Percentiles rank a stretch among this genome's conserved stretches.
phyloP scores from a whole-genome alignment of 2,797 vertebrate species.

The Myiothlypis coronata region DNA sequence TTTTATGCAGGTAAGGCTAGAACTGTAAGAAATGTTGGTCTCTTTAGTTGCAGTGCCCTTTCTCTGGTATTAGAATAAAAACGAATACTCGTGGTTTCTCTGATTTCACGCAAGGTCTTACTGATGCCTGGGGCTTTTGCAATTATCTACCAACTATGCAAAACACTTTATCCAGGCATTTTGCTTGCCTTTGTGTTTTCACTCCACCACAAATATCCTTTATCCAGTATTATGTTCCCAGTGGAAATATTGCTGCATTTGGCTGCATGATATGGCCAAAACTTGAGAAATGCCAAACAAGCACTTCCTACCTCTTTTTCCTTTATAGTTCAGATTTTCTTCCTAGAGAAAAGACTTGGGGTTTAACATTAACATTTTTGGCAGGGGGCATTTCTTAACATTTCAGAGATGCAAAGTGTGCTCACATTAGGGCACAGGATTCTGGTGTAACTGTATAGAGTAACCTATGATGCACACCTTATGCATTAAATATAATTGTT shows the following conservation, averaged over 20 bases:
- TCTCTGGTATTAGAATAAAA: background rate
- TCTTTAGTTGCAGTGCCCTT: background rate
- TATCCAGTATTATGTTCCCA: background rate
- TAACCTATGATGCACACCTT: background rate
- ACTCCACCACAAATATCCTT: background rate
- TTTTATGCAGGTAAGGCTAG: background rate
- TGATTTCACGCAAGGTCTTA: background rate
- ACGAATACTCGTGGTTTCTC: background rate
- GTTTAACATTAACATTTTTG: background rate
- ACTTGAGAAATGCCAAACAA: background rate
- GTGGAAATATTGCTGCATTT: background rate
- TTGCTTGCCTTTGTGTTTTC: background rate
- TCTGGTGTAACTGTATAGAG: background rate
- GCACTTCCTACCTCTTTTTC: background rate
- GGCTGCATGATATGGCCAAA: background rate
- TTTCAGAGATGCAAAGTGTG: background rate
- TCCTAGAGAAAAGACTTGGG: background rate
- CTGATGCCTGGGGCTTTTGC: background rate
- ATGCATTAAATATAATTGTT: background rate
- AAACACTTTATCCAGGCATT: background rate
- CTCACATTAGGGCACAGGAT: background rate
- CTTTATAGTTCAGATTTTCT: background rate
- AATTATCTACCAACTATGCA: background rate
- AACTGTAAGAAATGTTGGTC: background rate
- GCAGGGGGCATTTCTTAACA: fast-evolving